Conservation (phyloP, 2,888 invertebrate species). For the Eupithecia subumbrata region DNA sequence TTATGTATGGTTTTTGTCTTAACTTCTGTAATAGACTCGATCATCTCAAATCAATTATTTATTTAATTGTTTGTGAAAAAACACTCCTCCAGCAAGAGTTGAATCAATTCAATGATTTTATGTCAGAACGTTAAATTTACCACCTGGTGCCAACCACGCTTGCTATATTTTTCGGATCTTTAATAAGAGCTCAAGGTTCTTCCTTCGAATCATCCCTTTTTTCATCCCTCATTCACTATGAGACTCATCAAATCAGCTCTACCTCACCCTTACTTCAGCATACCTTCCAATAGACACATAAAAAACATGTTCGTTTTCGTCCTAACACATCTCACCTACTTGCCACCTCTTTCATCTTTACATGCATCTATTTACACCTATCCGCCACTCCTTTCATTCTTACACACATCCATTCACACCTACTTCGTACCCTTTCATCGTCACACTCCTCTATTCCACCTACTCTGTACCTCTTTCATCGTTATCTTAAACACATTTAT, state of each 20-base stretch:
- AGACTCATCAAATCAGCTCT: neutral
- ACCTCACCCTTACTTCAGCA: no score
- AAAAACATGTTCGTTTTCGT: neutral
- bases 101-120: neutral
- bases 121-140: neutral
- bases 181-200: neutral
- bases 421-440: neutral
- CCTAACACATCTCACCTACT: neutral
- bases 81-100: neutral
- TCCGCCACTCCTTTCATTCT: neutral
- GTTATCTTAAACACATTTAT: neutral
- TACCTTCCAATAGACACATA: neutral
- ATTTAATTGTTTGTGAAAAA: no score
- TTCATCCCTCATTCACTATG: neutral
- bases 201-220: neutral
- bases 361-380: neutral
- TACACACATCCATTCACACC: neutral
- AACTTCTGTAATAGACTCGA: neutral
- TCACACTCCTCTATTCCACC: neutral
- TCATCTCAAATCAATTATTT: no score
- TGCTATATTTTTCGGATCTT: neutral
- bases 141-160: neutral
- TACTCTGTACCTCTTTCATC: neutral
- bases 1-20: neutral
- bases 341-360: neutral